Evolutionary conservation across 2,113 vertebrate genomes (phyloP).

Genomic region (Pseudois nayaur): DNA sequence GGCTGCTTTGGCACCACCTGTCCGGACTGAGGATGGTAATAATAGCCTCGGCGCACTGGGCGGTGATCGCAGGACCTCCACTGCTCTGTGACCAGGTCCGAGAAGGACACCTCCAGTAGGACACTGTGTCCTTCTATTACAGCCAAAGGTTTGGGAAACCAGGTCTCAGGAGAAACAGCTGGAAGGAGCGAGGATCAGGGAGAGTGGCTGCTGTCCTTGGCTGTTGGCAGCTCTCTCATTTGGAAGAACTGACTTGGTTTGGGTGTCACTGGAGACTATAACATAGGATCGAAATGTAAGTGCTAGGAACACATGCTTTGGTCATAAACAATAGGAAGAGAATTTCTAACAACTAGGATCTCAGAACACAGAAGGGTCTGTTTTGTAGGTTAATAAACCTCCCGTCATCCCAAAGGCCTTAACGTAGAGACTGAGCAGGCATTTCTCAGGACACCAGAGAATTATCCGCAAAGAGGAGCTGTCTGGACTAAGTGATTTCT

Average conservation of each 20-base stretch:
- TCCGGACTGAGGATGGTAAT: background rate
- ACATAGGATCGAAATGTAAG: background rate
- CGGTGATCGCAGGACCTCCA: background rate
- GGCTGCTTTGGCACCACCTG: accelerated
- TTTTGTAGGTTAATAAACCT: background rate
- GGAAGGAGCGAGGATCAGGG: background rate
- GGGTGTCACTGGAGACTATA: background rate
- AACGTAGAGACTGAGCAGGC: background rate
- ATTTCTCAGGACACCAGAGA: background rate
- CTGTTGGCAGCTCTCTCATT: background rate
- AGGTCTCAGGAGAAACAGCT: background rate
- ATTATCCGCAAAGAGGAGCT: background rate
- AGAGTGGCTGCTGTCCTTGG: background rate
- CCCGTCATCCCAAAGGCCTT: background rate
- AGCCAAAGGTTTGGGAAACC: background rate
- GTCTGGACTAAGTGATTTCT: background rate
- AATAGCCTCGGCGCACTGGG: background rate
- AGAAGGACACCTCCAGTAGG: background rate
- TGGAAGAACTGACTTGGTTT: background rate
- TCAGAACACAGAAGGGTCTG: background rate
- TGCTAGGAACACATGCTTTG: background rate
- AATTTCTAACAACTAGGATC: background rate
- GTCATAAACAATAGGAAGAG: background rate
- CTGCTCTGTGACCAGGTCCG: background rate
- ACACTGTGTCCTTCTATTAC: background rate